Conservation (phyloP, 2,113 vertebrate species). For the Pluvialis apricaria region DNA sequence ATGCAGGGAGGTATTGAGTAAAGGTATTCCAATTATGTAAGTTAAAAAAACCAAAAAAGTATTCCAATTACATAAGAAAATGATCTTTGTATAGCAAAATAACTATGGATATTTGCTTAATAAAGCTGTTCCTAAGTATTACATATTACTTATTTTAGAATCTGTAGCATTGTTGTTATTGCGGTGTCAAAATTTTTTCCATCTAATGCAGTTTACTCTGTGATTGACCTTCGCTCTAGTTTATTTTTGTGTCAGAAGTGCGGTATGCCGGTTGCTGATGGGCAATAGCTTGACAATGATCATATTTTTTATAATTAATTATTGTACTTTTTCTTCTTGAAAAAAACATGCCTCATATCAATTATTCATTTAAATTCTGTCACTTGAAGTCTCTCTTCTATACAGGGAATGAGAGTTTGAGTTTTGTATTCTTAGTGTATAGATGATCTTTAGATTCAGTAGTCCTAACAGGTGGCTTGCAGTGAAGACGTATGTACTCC, state of each 20-base stretch:
- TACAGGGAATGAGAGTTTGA: not conserved
- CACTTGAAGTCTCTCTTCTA: not conserved
- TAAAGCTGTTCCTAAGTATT: not conserved
- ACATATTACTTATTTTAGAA: not conserved
- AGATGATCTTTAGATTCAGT: not conserved
- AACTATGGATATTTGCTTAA: not conserved
- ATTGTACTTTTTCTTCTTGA: not conserved
- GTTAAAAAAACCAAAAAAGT: not conserved
- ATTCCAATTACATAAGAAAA: not conserved
- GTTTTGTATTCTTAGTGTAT: not conserved
- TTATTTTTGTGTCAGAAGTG: not conserved
- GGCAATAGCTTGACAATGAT: not conserved
- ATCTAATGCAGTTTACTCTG: not conserved
- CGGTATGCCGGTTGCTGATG: not conserved
- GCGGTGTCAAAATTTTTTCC: not conserved
- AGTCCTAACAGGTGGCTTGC: not conserved
- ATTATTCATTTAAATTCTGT: not conserved
- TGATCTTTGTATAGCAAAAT: not conserved
- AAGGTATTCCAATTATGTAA: not conserved
- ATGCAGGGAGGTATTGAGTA: not conserved
- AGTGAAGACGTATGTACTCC: not conserved
- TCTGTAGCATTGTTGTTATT: not conserved
- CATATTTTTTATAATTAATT: not conserved
- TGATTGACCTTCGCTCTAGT: not conserved
- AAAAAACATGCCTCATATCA: not conserved